Conservation (phyloP, 2,888 invertebrate species). For the Nephrotoma flavescens region DNA sequence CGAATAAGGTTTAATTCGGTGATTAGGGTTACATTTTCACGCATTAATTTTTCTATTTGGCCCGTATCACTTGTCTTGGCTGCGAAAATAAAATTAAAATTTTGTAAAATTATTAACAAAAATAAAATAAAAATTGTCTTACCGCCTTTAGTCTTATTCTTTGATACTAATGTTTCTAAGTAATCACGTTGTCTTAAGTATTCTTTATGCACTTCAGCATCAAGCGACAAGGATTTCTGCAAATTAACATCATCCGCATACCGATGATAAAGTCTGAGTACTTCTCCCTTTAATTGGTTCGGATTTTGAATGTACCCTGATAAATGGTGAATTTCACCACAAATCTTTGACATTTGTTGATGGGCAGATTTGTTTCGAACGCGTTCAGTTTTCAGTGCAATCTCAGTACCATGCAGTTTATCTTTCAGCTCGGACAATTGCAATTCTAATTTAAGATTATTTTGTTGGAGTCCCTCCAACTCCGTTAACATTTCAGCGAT, state of each 20-base stretch:
- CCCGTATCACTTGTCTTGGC: conserved; percentile 7
- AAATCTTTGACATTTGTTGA: conserved; percentile 54
- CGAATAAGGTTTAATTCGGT: conserved; percentile 64
- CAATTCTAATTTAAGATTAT: conserved; percentile 49
- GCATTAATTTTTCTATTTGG: conserved; percentile 49
- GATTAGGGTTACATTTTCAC: conserved; percentile 63
- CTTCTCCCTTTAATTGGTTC: conserved; percentile 21
- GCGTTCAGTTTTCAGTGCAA: conserved; percentile 52
- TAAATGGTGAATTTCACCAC: conserved; percentile 67
- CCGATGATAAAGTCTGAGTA: conserved; percentile 30
- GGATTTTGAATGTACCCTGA: conserved; percentile 67
- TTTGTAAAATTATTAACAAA: neutral
- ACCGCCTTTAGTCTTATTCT: neutral
- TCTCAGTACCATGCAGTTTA: conserved; percentile 56
- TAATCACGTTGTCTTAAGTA: conserved; percentile 70
- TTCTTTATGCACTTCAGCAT: conserved; percentile 57
- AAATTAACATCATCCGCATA: conserved; percentile 58
- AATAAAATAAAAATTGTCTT: neutral
- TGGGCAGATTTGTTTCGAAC: conserved; percentile 43
- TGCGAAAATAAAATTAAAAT: neutral
- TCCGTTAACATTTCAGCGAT: conserved; percentile 73
- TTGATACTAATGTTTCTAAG: conserved; percentile 39
- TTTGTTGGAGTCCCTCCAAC: conserved; percentile 60
- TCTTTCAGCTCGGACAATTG: conserved; percentile 63
- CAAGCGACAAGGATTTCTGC: conserved; percentile 46